Evolutionary conservation across 2,888 invertebrate genomes (phyloP).

Genomic region (Byasa hedistus): DNA sequence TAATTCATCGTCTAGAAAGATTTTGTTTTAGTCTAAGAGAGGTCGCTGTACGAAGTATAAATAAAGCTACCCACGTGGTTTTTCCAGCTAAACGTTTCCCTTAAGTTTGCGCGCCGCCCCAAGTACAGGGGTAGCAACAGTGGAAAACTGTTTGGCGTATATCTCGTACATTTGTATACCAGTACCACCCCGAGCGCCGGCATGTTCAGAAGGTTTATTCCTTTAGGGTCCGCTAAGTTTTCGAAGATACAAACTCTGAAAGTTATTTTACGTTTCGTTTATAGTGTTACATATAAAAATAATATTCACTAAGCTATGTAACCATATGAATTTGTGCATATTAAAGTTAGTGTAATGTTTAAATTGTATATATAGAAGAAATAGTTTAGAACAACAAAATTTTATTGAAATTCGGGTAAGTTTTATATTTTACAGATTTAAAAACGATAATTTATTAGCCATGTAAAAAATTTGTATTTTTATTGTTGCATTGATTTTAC

Average conservation of each 20-base stretch:
- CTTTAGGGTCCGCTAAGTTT: constrained; percentile 46
- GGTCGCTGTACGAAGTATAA: constrained; percentile 41
- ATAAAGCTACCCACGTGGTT: constrained; percentile 51
- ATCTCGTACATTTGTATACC: constrained; percentile 52
- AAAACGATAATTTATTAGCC: too few relatives aligned
- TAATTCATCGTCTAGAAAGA: neutral
- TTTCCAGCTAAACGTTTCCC: constrained; percentile 50
- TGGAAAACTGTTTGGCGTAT: constrained; percentile 57
- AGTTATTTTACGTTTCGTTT: constrained; percentile 14
- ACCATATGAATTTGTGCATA: constrained; percentile 4
- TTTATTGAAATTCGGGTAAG: constrained; percentile 17
- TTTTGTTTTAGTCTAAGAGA: constrained; percentile 39
- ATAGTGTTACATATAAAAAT: constrained; percentile 3
- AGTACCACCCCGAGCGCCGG: constrained; percentile 63
- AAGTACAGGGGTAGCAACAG: constrained; percentile 56
- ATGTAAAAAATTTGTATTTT: too few relatives aligned
- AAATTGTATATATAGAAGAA: neutral
- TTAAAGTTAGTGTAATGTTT: constrained; percentile 23
- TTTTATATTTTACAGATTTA: neutral
- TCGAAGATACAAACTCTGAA: constrained; percentile 40
- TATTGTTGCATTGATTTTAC: too few relatives aligned
- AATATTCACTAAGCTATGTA: neutral
- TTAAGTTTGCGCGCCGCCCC: constrained; percentile 66
- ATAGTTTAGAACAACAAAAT: constrained; percentile 4
- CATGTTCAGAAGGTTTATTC: constrained; percentile 41